These are phyloP conservation scores for Folsomia candida DNA, from an alignment of 2,888 invertebrate genomes.

Conservation along the genomic window DNA sequence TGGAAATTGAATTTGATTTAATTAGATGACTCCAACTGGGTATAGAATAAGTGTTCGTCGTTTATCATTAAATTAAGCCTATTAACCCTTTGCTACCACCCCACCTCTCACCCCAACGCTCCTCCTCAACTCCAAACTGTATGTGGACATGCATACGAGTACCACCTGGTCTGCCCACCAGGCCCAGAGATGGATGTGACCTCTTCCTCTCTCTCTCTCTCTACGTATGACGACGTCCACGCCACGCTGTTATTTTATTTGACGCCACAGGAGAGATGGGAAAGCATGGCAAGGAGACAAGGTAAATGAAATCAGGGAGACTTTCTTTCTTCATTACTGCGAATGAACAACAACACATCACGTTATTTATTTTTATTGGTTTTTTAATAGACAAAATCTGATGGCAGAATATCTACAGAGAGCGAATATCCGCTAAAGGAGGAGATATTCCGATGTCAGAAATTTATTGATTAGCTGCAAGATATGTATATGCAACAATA, in stretches of 20 bases:
- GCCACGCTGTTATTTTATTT: background rate
- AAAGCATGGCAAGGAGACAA: background rate
- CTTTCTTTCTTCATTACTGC: background rate
- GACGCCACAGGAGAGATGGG: background rate
- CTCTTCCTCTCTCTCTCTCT: slow-evolving; percentile 18
- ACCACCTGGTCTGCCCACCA: no score
- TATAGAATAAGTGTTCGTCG: slow-evolving; percentile 23
- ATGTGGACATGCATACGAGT: no score
- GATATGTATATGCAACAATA: no score
- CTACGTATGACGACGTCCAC: background rate
- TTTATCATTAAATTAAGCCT: slow-evolving; percentile 44
- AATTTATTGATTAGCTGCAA: background rate
- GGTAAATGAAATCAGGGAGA: background rate
- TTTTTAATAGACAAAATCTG: no score
- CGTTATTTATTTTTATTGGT: background rate
- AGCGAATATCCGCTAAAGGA: no score
- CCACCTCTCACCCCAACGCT: slow-evolving; percentile 10
- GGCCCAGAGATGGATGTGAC: no score
- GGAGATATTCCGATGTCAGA: no score
- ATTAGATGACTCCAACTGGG: slow-evolving; percentile 32
- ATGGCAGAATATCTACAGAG: no score
- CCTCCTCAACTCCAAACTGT: no score
- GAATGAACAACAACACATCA: background rate
- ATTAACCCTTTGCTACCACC: slow-evolving; percentile 31
- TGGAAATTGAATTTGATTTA: slow-evolving; percentile 39